Evolutionary conservation across 1,140 invertebrate species (phyloP).

Genomic region (Drosophila littoralis): DNA sequence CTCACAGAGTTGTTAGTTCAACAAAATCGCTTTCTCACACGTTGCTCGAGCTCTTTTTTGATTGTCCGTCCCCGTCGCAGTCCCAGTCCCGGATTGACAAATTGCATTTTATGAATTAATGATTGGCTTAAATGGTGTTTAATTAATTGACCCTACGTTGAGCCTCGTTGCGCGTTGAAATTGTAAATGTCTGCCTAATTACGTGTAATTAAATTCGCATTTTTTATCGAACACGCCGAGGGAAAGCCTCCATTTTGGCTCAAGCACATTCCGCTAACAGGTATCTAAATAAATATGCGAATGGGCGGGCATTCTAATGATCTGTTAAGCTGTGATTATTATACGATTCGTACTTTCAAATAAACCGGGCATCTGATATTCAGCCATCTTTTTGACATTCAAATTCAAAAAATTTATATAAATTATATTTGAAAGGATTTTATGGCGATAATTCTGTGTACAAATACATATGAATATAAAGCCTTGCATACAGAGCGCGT

Average conservation of each 20-base stretch:
- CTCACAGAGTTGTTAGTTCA: conserved; percentile 52
- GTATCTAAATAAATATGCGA: conserved; percentile 22
- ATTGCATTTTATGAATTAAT: conserved; percentile 77
- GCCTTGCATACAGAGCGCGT: too few species aligned
- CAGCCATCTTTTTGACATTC: too few species aligned
- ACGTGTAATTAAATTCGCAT: conserved; percentile 77
- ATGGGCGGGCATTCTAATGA: background rate
- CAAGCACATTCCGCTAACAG: conserved; percentile 1
- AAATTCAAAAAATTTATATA: too few species aligned
- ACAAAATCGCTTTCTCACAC: conserved; percentile 78
- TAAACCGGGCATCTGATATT: background rate
- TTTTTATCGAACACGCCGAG: conserved; percentile 48
- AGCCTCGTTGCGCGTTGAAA: conserved; percentile 46
- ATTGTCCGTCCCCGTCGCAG: conserved; percentile 27
- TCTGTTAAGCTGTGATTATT: conserved; percentile 6
- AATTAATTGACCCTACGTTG: conserved; percentile 65
- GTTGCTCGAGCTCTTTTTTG: conserved; percentile 25
- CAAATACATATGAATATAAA: too few species aligned
- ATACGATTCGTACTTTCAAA: background rate
- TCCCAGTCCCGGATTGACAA: conserved; percentile 59
- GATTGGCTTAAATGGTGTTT: conserved; percentile 75
- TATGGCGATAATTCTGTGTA: too few species aligned
- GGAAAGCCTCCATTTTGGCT: conserved; percentile 16
- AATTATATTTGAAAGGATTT: too few species aligned
- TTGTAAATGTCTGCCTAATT: conserved; percentile 62